Percentiles rank a stretch among this genome's conserved stretches.
These are phyloP conservation scores for Laticauda colubrina DNA, from an alignment of 2,113 vertebrate species.

Conservation along the genomic window DNA sequence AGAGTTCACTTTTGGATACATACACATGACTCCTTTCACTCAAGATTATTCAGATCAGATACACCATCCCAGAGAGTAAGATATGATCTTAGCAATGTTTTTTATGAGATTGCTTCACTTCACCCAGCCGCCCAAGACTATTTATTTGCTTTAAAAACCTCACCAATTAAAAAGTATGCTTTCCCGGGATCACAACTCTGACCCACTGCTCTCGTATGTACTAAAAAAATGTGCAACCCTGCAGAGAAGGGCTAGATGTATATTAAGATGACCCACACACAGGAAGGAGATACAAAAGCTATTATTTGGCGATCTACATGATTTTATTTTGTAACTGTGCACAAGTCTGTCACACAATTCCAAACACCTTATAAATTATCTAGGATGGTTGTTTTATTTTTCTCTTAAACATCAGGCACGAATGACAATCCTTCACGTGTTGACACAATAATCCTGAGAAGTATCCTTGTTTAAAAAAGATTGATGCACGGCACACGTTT, in stretches of 20 bases:
- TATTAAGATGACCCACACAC: background rate
- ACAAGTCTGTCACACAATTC: background rate
- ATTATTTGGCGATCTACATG: background rate
- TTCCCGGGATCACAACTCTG: background rate
- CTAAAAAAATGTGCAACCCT: no score
- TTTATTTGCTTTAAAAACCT: background rate
- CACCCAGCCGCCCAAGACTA: background rate
- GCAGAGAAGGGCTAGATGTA: background rate
- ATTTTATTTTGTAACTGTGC: background rate
- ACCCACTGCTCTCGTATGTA: background rate
- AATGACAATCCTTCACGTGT: background rate
- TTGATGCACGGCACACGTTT: background rate
- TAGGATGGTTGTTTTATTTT: background rate
- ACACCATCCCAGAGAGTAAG: background rate
- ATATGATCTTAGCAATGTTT: background rate
- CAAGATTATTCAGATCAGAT: background rate
- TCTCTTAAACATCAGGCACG: background rate
- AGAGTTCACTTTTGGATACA: background rate
- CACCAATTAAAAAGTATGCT: background rate
- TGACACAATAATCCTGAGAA: constrained; percentile 11
- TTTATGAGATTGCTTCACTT: background rate
- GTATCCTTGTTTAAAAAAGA: background rate
- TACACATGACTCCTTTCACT: background rate
- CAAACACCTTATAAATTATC: background rate
- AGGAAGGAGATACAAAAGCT: background rate